These are phyloP conservation scores for Origma solitaria DNA, from an alignment of 2,113 vertebrate genomes.

Conservation along the genomic window DNA sequence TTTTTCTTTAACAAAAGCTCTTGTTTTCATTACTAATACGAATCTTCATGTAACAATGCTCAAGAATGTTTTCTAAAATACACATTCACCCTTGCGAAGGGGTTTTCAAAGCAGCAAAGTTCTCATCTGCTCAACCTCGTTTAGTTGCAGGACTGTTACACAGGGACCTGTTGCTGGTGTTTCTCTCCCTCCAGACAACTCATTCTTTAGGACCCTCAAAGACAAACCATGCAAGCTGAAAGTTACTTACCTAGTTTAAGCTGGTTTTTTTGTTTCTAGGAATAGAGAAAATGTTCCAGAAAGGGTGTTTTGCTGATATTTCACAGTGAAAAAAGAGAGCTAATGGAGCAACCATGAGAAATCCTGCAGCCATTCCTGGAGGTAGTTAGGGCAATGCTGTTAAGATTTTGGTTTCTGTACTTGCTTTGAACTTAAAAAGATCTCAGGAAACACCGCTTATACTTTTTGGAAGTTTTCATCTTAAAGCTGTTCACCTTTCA, in stretches of 20 bases:
- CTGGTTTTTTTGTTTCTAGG: background rate
- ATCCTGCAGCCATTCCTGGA: constrained; percentile 32
- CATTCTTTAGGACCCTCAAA: background rate
- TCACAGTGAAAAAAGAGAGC: constrained; percentile 37
- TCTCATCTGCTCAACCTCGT: background rate
- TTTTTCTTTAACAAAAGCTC: constrained; percentile 43
- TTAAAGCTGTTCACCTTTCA: constrained; percentile 56
- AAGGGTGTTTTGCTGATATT: background rate
- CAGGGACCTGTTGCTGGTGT: constrained; percentile 50
- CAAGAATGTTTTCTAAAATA: background rate
- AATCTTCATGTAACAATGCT: background rate
- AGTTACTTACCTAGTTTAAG: background rate
- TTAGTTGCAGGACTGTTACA: background rate
- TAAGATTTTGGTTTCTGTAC: constrained; percentile 36
- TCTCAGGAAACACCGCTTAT: background rate
- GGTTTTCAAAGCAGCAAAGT: background rate
- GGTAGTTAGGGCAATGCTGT: constrained; percentile 24
- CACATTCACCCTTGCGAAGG: background rate
- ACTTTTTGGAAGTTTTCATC: constrained; percentile 9
- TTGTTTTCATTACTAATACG: background rate
- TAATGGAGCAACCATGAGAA: constrained; percentile 6
- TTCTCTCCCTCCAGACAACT: background rate
- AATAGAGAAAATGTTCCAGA: background rate
- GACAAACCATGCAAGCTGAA: background rate
- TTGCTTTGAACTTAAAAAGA: background rate